A percentile compares a stretch with the other conserved stretches of the same genome.
Conservation (phyloP, 2,797 vertebrate species). For the Trachops cirrhosus region DNA sequence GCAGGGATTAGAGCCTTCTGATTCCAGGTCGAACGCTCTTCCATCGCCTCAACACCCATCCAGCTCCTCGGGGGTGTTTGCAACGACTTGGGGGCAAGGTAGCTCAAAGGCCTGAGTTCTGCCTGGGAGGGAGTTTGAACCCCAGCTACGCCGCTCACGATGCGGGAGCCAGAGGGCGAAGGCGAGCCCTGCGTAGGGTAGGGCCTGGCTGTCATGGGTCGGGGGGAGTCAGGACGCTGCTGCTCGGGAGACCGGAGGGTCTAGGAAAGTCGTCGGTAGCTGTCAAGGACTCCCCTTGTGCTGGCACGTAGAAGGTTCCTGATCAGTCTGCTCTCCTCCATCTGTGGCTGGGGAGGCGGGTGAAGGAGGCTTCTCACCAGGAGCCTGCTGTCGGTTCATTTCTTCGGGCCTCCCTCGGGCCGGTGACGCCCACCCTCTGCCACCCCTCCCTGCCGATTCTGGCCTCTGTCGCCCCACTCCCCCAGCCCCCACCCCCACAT, state of each 20-base stretch:
- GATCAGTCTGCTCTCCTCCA: neutral
- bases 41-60: neutral
- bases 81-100: neutral
- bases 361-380: neutral
- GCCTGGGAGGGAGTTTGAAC: neutral
- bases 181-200: rapidly evolving
- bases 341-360: neutral
- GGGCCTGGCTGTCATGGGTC: neutral
- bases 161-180: neutral
- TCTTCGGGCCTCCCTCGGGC: rapidly evolving
- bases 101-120: neutral
- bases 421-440: neutral
- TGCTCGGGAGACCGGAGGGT: neutral
- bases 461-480: neutral
- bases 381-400: neutral
- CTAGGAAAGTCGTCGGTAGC: neutral
- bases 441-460: neutral
- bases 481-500: neutral
- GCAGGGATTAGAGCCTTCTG: neutral
- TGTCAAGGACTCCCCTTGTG: neutral
- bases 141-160: neutral
- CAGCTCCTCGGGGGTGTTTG: neutral
- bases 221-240: rapidly evolving
- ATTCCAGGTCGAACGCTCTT: rapidly evolving
- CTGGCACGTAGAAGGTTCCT: neutral